phyloP scores from a whole-genome alignment of 2,888 invertebrate genomes.

The Bembecia ichneumoniformis region DNA sequence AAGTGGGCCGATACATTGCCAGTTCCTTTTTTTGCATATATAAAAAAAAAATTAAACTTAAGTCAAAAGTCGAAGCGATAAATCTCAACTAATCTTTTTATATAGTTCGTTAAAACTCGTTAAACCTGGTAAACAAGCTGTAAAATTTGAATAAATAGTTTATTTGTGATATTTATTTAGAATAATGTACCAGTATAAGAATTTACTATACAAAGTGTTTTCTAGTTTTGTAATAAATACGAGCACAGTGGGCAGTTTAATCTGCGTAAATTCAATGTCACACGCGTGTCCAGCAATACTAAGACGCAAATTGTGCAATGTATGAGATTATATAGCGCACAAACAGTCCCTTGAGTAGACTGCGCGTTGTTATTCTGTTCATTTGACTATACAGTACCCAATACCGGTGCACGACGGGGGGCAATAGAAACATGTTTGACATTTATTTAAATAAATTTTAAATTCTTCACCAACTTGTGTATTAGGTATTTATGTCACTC shows the following conservation, averaged over 20 bases:
- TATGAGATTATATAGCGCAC: constrained; percentile 1
- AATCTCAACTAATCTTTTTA: too few species aligned
- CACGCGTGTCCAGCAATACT: constrained; percentile 25
- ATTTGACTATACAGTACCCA: constrained; percentile 1
- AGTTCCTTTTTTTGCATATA: too few species aligned
- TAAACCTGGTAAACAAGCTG: background rate
- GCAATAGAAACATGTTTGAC: background rate
- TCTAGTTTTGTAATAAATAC: constrained; percentile 1
- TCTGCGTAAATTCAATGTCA: constrained; percentile 28
- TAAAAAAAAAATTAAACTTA: too few species aligned
- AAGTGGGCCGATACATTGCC: too few species aligned
- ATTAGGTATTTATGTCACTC: too few species aligned
- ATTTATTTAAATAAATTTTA: too few species aligned
- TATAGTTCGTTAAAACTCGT: background rate
- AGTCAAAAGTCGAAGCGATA: too few species aligned
- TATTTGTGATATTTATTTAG: background rate
- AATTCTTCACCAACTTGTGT: too few species aligned
- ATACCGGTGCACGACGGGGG: background rate
- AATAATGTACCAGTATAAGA: background rate
- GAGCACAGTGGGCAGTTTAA: constrained; percentile 10
- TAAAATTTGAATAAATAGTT: background rate
- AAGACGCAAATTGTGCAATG: constrained; percentile 30
- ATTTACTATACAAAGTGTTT: background rate
- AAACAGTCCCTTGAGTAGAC: constrained; percentile 3
- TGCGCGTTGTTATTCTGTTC: constrained; percentile 9